Conservation (phyloP, 2,113 vertebrate species). For the Bujurquina vittata region DNA sequence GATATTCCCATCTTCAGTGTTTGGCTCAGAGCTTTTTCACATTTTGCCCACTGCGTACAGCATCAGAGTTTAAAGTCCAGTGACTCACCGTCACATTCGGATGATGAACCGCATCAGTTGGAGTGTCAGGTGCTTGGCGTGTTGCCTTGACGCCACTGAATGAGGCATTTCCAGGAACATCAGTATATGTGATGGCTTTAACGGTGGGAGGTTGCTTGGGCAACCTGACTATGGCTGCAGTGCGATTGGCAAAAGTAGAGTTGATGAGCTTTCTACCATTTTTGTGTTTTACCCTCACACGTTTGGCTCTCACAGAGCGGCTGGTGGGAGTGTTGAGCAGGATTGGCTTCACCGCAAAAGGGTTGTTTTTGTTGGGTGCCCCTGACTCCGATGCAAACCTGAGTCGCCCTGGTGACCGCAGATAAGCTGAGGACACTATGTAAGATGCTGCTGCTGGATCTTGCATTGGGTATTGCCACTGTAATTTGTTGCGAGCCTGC, state of each 20-base stretch:
- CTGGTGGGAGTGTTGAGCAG: slow-evolving; percentile 19
- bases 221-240: slow-evolving; percentile 10
- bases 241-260: accelerated
- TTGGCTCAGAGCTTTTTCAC: not conserved
- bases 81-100: not conserved
- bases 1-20: not conserved
- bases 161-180: slow-evolving; percentile 54
- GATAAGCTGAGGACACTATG: not conserved
- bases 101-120: not conserved
- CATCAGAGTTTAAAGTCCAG: not conserved
- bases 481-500: not conserved
- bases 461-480: not conserved
- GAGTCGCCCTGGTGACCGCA: not conserved
- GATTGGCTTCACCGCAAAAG: not conserved
- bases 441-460: not conserved
- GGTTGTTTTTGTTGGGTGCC: not conserved
- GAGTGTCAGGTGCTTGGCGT: not conserved
- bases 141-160: slow-evolving; percentile 33
- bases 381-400: not conserved
- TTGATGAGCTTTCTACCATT: not conserved
- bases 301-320: slow-evolving; percentile 43
- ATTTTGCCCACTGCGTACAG: not conserved
- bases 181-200: slow-evolving; percentile 5
- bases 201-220: not conserved
- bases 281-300: not conserved